Evolutionary conservation across 2,797 vertebrate genomes (phyloP).

Genomic region (Diglossa cyanea): DNA sequence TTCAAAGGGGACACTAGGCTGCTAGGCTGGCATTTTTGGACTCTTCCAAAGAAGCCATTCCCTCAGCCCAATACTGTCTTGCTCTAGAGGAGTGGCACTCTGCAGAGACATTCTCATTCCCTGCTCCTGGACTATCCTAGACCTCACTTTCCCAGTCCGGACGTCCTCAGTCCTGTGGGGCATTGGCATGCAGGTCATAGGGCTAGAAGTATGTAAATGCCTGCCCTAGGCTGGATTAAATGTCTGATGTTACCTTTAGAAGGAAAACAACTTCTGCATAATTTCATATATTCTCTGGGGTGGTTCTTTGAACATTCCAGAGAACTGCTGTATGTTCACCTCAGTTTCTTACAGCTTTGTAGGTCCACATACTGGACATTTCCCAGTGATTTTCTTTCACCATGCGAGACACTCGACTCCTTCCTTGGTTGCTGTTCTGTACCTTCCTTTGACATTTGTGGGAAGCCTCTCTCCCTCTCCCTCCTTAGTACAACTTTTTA

Average conservation of each 20-base stretch:
- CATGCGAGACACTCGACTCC: rapidly evolving
- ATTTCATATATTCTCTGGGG: background rate
- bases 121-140: background rate
- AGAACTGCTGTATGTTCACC: background rate
- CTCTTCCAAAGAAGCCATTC: background rate
- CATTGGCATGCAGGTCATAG: background rate
- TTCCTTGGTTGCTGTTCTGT: background rate
- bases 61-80: background rate
- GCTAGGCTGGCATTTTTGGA: background rate
- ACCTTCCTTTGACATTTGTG: background rate
- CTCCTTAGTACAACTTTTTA: background rate
- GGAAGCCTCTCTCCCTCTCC: background rate
- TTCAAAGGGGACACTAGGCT: background rate
- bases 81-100: background rate
- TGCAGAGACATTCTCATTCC: background rate
- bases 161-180: background rate
- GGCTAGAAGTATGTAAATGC: background rate
- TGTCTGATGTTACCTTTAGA: background rate
- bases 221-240: background rate
- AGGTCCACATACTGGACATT: background rate
- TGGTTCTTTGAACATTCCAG: background rate
- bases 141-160: background rate
- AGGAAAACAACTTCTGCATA: background rate
- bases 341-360: background rate
- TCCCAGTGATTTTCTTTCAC: background rate